Evolutionary conservation across 2,113 vertebrate genomes (phyloP).

Genomic region (Varanus salvator): DNA sequence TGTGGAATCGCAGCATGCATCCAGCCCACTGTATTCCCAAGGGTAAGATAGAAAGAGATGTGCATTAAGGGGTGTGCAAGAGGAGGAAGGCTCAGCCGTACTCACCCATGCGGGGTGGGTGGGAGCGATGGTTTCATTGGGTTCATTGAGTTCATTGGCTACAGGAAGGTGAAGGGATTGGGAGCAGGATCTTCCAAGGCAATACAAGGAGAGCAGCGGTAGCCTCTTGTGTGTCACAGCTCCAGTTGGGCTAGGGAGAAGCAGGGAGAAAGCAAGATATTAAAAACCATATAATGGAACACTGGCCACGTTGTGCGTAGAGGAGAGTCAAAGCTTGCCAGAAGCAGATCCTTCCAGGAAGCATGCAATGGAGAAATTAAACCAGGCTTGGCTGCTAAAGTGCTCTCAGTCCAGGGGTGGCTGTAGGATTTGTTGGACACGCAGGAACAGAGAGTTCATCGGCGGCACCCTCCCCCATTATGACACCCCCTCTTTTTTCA

Average conservation of each 20-base stretch:
- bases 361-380: background rate
- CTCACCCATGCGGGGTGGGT: slow-evolving; percentile 90
- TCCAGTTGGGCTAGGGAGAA: slow-evolving; percentile 48
- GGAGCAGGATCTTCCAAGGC: slow-evolving; percentile 68
- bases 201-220: slow-evolving; percentile 20
- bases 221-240: slow-evolving; percentile 40
- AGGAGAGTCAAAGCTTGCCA: background rate
- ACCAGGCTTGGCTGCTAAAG: background rate
- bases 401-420: background rate
- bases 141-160: slow-evolving; percentile 92
- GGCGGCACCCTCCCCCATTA: no score
- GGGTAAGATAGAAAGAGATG: background rate
- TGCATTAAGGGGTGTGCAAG: background rate
- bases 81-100: background rate
- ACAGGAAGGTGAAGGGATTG: slow-evolving; percentile 74
- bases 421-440: background rate
- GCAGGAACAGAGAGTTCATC: background rate
- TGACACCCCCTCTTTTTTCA: background rate
- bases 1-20: no score
- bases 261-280: background rate
- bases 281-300: background rate
- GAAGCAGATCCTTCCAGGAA: background rate
- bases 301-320: background rate
- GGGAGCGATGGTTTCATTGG: slow-evolving; percentile 95
- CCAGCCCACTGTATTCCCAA: background rate